These are phyloP conservation scores for Pterocles orientalis DNA, from an alignment of 2,113 vertebrate species.

Conservation along the genomic window DNA sequence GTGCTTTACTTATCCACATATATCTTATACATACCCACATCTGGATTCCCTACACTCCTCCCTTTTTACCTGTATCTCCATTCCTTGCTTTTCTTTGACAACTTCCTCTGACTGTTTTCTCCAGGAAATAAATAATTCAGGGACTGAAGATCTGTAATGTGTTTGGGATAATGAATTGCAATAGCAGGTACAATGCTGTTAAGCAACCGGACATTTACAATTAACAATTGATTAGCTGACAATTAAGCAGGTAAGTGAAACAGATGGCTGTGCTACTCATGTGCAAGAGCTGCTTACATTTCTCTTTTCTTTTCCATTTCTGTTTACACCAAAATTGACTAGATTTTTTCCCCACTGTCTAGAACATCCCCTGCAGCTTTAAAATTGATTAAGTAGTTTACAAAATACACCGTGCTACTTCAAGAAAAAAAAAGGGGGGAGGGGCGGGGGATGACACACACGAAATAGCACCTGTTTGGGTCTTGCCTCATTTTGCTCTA, in stretches of 20 bases:
- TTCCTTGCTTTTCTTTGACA: neutral
- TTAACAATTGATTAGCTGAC: conserved; percentile 55
- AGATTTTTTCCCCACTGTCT: neutral
- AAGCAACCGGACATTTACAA: conserved; percentile 16
- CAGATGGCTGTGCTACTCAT: conserved; percentile 2
- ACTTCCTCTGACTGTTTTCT: neutral
- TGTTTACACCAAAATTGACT: neutral
- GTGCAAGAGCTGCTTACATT: neutral
- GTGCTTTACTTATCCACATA: neutral
- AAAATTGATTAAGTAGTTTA: neutral
- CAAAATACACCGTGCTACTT: neutral
- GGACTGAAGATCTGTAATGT: neutral
- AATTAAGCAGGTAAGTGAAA: conserved; percentile 41
- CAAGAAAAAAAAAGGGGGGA: neutral
- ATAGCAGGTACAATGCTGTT: neutral
- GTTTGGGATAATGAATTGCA: conserved; percentile 4
- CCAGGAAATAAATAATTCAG: neutral
- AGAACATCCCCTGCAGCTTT: neutral
- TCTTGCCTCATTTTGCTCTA: neutral
- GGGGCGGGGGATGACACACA: too few relatives aligned
- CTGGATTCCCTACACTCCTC: neutral
- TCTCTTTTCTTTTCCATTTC: neutral
- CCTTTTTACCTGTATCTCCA: neutral
- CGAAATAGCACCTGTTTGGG: neutral
- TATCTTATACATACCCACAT: neutral